Evolutionary conservation across 2,888 invertebrate genomes (phyloP).

Genomic region (Clostera curtula): DNA sequence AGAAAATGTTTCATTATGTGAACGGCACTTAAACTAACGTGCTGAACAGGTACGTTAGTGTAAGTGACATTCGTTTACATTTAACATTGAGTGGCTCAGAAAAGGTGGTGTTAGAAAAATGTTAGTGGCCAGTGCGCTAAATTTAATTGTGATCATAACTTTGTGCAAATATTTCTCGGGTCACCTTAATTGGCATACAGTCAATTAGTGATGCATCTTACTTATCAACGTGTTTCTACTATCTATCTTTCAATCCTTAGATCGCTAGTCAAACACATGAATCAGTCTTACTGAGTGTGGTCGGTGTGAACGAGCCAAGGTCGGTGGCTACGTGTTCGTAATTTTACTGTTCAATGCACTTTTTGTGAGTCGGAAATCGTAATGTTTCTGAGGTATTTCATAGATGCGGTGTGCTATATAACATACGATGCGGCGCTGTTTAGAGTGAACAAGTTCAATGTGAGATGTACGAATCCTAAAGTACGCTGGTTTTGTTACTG

Average conservation of each 20-base stretch:
- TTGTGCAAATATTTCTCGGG: neutral
- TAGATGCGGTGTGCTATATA: conserved; percentile 41
- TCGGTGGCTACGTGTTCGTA: conserved; percentile 30
- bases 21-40: conserved; percentile 12
- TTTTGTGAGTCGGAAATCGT: conserved; percentile 15
- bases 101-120: too few species aligned
- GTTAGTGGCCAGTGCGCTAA: too few species aligned
- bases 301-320: conserved; percentile 39
- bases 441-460: conserved; percentile 22
- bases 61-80: conserved; percentile 13
- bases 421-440: conserved; percentile 34
- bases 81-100: conserved; percentile 14
- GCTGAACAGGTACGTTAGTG: conserved; percentile 13
- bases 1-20: conserved; percentile 15
- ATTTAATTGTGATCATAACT: too few species aligned
- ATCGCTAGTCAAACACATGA: conserved; percentile 42
- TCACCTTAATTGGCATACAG: neutral
- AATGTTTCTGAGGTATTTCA: conserved; percentile 40
- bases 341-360: conserved; percentile 23
- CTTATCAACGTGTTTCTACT: conserved; percentile 7
- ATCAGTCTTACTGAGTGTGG: conserved; percentile 30
- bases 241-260: conserved; percentile 18
- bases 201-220: conserved; percentile 6
- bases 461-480: conserved; percentile 20
- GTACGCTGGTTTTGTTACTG: conserved; percentile 20